Base-by-base conservation (phyloP, 64 coral and sea anemone species). In the Stichodactyla helianthus region DNA sequence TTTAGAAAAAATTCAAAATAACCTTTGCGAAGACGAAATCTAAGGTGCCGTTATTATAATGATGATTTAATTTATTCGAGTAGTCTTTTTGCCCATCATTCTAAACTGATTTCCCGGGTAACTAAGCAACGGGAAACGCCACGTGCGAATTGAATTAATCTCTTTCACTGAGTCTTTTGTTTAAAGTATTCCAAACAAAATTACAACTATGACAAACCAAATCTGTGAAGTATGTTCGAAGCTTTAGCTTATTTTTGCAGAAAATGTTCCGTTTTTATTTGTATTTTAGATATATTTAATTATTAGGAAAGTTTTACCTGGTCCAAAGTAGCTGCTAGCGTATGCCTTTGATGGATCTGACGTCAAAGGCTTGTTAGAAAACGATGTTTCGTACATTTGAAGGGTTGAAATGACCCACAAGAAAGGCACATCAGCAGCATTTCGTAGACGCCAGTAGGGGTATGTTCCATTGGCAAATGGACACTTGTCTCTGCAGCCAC, bases 311-410 rank as follows among this genome's bases (percentile, higher is more conserved):
- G 35, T 20, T 88, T 90, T 83, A 99, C 97, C 97, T 76, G 97
- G 97, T 17, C 97, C 97, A 84, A 95, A 99, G 51, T 95, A 99
- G 51, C 97, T 99, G 79, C 97, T 99, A 71, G 93, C 93, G 55
- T 99, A 99, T 4, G 60, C 97, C 26, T 83, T 90, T 27, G 82
- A 90, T 14, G 97, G 97, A 28, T 99, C 88, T 28, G 52, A 55
- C 26, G 86, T 95, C 26, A 99, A 84, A 15, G 88, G 89, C 82
- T 87, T 99, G 55, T 94, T 99, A 7, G 90, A 95, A 17, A 81
- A 82, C 12, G 97, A 81, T 22, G 97, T 92, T 16, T 92, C 90
- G 57, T 92, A 99, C 88, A 99, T 90, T 78, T 95, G 91, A 83
- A 99, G 53, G 7, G 89, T 87, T 0, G 97, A 94, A 13, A 99